phyloP scores from a whole-genome alignment of 2,113 vertebrate genomes.

The Poeciliopsis turrubarensis region DNA sequence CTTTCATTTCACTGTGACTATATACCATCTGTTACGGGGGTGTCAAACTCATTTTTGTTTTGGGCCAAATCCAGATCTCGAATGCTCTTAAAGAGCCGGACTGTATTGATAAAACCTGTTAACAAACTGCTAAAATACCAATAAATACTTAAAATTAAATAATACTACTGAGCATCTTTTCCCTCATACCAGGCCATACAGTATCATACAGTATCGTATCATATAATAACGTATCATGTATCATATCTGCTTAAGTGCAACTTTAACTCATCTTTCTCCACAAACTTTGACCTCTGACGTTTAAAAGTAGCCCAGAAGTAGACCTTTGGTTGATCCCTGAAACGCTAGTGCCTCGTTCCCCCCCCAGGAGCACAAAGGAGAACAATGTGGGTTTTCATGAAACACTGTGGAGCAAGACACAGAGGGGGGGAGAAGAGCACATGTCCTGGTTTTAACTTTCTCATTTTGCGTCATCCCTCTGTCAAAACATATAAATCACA shows the following conservation, averaged over 20 bases:
- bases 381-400: conserved; percentile 61
- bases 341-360: conserved; percentile 51
- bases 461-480: conserved; percentile 65
- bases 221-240: no score
- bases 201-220: no score
- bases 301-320: conserved; percentile 11
- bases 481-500: conserved; percentile 69
- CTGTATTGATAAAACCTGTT: no score
- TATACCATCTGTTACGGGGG: no score
- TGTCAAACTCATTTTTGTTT: no score
- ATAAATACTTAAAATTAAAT: no score
- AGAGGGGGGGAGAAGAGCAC: conserved; percentile 26
- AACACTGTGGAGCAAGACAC: conserved; percentile 19
- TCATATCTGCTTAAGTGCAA: background rate
- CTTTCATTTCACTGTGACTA: no score
- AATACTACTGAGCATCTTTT: no score
- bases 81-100: no score
- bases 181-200: background rate
- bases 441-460: conserved; percentile 63
- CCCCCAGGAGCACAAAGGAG: conserved; percentile 61
- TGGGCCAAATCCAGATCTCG: no score
- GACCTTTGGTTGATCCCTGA: conserved; percentile 25
- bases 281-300: background rate
- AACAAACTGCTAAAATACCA: no score
- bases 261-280: background rate